phyloP scores from a whole-genome alignment of 2,113 vertebrate species.

The Agapornis roseicollis region DNA sequence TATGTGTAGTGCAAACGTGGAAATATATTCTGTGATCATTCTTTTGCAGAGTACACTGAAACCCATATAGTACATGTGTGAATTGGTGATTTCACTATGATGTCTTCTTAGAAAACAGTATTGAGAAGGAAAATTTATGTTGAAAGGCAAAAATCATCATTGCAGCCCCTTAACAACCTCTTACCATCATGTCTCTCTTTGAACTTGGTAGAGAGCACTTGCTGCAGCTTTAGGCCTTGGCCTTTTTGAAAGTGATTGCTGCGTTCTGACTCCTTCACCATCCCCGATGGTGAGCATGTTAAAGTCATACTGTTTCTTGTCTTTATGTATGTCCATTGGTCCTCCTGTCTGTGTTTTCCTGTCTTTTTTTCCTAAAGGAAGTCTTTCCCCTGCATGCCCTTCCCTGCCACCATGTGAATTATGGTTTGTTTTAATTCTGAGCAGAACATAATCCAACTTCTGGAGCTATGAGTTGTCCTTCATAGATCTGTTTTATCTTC shows the following conservation, averaged over 20 bases:
- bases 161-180: neutral
- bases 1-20: neutral
- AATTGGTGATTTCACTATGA: neutral
- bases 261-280: neutral
- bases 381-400: neutral
- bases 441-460: neutral
- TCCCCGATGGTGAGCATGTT: neutral
- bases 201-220: neutral
- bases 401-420: neutral
- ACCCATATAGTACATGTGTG: rapidly evolving
- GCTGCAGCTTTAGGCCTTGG: neutral
- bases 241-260: neutral
- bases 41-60: neutral
- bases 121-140: neutral
- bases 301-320: neutral
- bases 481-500: neutral
- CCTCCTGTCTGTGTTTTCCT: neutral
- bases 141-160: neutral
- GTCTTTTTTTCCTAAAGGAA: neutral
- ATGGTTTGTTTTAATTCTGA: neutral
- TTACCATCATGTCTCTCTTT: neutral
- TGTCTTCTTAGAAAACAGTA: neutral
- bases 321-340: neutral
- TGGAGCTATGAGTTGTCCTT: neutral
- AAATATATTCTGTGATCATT: neutral